These are phyloP conservation scores for Porites cylindrica DNA, from an alignment of 92 coral and sea anemone genomes.

Conservation along the genomic window DNA sequence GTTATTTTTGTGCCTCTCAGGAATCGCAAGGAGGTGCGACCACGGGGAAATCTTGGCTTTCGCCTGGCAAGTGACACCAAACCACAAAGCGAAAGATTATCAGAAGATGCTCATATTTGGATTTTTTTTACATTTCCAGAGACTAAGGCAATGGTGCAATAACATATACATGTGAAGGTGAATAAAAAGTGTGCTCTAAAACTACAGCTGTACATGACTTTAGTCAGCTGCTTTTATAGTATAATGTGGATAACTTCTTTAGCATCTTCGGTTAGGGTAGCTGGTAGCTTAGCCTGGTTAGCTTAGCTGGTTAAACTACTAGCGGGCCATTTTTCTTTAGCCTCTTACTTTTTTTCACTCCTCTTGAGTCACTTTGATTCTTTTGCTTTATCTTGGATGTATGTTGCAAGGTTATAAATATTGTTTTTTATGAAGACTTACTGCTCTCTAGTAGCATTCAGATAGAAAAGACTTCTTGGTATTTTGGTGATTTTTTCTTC, in stretches of 20 bases:
- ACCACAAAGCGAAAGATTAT: slow-evolving; percentile 14
- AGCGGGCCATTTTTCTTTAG: slow-evolving; percentile 9
- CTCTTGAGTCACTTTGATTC: slow-evolving; percentile 1
- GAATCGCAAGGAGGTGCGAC: too few relatives aligned
- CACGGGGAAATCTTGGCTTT: too few relatives aligned
- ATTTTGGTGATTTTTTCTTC: slow-evolving; percentile 6
- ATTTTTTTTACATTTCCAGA: too few relatives aligned
- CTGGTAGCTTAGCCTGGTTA: slow-evolving; percentile 14
- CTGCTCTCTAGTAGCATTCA: slow-evolving; percentile 15
- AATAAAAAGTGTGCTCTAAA: too few relatives aligned
- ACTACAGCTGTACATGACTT: too few relatives aligned
- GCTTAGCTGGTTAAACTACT: slow-evolving; percentile 6
- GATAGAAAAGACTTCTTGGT: slow-evolving; percentile 24
- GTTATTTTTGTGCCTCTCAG: not conserved
- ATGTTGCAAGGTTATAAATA: not conserved
- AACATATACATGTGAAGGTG: too few relatives aligned
- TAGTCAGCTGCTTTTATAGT: not conserved
- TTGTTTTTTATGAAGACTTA: not conserved
- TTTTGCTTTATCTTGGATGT: not conserved
- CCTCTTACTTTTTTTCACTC: slow-evolving; percentile 13
- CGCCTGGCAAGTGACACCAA: not conserved
- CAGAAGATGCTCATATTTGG: slow-evolving; percentile 14
- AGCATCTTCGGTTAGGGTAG: slow-evolving; percentile 17
- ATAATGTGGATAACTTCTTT: slow-evolving; percentile 11
- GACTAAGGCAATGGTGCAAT: too few relatives aligned